phyloP scores from a whole-genome alignment of 2,797 vertebrate species.

The Lepidocolaptes lacrymiger region DNA sequence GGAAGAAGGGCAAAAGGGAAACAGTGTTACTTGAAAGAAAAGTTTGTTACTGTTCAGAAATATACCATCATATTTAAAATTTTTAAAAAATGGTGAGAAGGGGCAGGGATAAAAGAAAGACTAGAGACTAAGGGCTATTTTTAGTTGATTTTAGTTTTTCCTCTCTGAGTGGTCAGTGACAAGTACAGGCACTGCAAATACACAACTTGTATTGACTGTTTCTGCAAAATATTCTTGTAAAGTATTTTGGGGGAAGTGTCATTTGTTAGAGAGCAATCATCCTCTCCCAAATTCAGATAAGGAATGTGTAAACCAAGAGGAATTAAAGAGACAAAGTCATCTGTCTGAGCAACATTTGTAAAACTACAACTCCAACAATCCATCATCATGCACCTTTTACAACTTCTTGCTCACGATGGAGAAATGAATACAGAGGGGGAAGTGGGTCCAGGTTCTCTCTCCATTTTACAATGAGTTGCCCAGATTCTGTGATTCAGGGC shows the following conservation, averaged over 20 bases:
- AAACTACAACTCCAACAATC: neutral
- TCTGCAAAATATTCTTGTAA: neutral
- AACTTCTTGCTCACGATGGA: neutral
- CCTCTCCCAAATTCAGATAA: neutral
- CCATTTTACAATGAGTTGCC: neutral
- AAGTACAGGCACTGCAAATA: neutral
- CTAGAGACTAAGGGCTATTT: neutral
- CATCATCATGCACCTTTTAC: neutral
- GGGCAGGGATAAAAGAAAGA: neutral
- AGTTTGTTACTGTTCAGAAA: neutral
- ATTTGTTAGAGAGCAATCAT: neutral
- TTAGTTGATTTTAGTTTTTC: neutral
- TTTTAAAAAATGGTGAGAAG: fast-evolving
- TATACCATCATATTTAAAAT: neutral
- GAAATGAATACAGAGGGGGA: neutral
- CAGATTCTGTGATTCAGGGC: neutral
- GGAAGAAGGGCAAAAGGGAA: neutral
- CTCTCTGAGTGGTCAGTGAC: neutral
- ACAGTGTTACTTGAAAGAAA: neutral
- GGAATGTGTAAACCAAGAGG: neutral
- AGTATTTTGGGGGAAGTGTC: neutral
- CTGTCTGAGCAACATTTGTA: neutral
- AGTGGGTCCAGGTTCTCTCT: neutral
- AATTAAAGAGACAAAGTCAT: neutral
- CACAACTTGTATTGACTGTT: neutral